Percentiles rank a stretch among this genome's conserved stretches.
These are phyloP conservation scores for Istiophorus platypterus DNA, from an alignment of 2,113 vertebrate species.

Conservation along the genomic window DNA sequence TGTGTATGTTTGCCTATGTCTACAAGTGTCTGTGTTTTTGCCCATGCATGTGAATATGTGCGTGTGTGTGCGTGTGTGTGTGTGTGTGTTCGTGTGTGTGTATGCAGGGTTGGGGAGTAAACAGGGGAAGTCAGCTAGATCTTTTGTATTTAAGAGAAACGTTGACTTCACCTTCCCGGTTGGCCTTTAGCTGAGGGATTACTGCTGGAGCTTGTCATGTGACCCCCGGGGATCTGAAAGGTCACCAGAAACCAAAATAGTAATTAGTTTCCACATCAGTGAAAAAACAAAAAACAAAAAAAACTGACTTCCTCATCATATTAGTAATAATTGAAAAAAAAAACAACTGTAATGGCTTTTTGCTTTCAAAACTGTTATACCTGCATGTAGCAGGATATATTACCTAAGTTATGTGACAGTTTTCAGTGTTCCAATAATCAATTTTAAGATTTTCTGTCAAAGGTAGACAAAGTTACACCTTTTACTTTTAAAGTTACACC, in stretches of 20 bases:
- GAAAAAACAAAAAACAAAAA: too few relatives aligned
- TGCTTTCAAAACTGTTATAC: not conserved
- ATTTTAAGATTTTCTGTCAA: too few relatives aligned
- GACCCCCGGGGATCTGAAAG: constrained; percentile 48
- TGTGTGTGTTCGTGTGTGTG: constrained; percentile 7
- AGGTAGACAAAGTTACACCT: too few relatives aligned
- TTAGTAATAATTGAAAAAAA: not conserved
- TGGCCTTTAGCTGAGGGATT: constrained; percentile 59
- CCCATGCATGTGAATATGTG: constrained; percentile 4
- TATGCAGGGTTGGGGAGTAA: constrained; percentile 37
- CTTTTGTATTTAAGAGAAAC: constrained; percentile 71
- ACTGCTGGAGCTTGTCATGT: constrained; percentile 48
- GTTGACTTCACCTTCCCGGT: constrained; percentile 69
- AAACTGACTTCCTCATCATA: not conserved
- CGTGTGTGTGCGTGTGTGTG: constrained; percentile 28
- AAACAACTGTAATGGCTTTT: too few relatives aligned
- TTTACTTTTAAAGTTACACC: too few relatives aligned
- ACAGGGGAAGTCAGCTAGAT: constrained; percentile 68
- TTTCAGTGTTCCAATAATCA: too few relatives aligned
- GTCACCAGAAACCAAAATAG: constrained; percentile 27
- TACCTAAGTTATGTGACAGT: too few relatives aligned
- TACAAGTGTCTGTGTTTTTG: constrained; percentile 53
- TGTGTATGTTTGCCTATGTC: constrained; percentile 61
- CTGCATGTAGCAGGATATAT: not conserved
- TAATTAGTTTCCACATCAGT: constrained; percentile 4